Evolutionary conservation across 2,113 vertebrate genomes (phyloP), one percentile per base, ranked within the genome.

Genomic region (Podocnemis expansa): DNA sequence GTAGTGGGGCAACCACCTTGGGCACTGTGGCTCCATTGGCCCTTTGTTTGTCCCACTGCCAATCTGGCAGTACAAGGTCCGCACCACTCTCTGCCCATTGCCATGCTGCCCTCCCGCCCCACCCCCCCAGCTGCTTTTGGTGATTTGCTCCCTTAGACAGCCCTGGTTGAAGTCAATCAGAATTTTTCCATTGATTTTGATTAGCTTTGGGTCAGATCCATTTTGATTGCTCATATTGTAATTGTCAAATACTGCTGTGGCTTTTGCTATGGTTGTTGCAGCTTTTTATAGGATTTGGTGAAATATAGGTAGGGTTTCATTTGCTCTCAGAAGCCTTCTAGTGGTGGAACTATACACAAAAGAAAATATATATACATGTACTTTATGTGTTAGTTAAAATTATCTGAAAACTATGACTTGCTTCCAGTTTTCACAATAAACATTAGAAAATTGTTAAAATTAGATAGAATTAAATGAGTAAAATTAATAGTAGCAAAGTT

Each of bases 401-500:
- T 24, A 12, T 45, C 43, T 45, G 88, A 84, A 94, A 84, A 27
- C 0, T 3, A 2, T 78, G 87, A 88, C 73, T 55, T 89, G 93
- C 87, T 94, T 55, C 85, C 90, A 83, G 5, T 93, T 95, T 96
- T 93, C 88, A 22, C 21, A 88, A 79, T 73, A 94, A 95, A 82
- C 84, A 85, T 75, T 95, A 96, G 92, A 96, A 96, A 97, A 96
- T 94, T 85, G 80, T 78, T 91, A 79, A 91, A 91, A 93, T 93
- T 41, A 90, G 89, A 87, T 89, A 86, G 91, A 95, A 94, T 96
- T 96, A 91, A 96, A 63, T 95, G 88, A 90, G 92, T 95, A 96
- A 96, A 98, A 98, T 98, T 96, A 97, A 96, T 89, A 97, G 94
- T 97, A 96, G 96, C 98, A 97, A 97, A 97, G 85, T 94, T 96